These are phyloP conservation scores for Rhombomys opimus DNA, from an alignment of 2,113 vertebrate genomes.

Conservation along the genomic window DNA sequence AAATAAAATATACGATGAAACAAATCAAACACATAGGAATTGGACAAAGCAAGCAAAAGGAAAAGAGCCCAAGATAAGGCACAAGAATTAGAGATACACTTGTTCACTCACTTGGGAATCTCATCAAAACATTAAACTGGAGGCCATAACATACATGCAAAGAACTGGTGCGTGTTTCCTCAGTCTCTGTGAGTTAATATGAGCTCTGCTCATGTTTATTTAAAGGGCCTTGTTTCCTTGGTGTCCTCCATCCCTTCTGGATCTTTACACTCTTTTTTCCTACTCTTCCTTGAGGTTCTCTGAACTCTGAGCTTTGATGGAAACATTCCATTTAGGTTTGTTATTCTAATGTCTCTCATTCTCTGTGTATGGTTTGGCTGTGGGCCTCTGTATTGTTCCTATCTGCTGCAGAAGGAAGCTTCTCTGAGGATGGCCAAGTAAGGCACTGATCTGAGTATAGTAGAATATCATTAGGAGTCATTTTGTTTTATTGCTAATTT, in stretches of 20 bases:
- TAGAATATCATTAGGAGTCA: not conserved
- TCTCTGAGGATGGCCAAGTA: not conserved
- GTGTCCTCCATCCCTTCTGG: not conserved
- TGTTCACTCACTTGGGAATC: not conserved
- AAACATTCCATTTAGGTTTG: no score
- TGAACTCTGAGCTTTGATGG: not conserved
- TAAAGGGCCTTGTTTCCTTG: not conserved
- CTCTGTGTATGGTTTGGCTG: not conserved
- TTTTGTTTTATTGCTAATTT: not conserved
- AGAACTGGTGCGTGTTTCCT: not conserved
- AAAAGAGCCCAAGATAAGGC: not conserved
- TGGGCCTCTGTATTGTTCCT: not conserved
- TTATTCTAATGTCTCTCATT: no score
- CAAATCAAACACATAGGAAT: not conserved
- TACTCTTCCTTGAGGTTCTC: not conserved
- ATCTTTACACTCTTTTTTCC: not conserved
- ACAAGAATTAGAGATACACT: not conserved
- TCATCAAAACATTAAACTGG: no score
- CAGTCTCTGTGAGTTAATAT: not conserved
- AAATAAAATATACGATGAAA: not conserved
- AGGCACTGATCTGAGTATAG: not conserved
- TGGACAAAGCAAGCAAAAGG: not conserved
- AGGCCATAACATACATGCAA: no score
- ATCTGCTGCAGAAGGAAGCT: not conserved
- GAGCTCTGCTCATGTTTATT: not conserved